These are phyloP conservation scores for Zaprionus vittiger DNA, from an alignment of 1,140 invertebrate species.

Conservation along the genomic window DNA sequence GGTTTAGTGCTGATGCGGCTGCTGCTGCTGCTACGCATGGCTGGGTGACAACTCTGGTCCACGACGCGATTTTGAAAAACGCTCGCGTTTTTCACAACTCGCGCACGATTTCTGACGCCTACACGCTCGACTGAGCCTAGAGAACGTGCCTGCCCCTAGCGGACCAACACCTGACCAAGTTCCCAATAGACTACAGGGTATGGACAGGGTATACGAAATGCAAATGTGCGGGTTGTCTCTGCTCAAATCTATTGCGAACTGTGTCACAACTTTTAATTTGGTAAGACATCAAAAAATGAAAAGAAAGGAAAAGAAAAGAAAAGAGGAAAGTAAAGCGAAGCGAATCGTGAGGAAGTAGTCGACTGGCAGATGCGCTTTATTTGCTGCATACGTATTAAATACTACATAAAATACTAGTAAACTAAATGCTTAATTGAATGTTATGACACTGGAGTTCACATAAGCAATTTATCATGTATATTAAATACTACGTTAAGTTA, in stretches of 20 bases:
- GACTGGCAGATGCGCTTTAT: neutral
- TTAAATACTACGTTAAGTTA: too few relatives aligned
- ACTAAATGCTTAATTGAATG: too few relatives aligned
- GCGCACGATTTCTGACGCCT: slow-evolving; percentile 73
- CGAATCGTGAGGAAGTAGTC: neutral
- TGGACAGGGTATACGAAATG: neutral
- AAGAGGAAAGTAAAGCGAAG: neutral
- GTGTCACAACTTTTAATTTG: slow-evolving; percentile 70
- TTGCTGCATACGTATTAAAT: too few relatives aligned
- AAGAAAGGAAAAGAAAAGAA: neutral
- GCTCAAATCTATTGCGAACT: slow-evolving; percentile 18
- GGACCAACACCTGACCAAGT: slow-evolving; percentile 16
- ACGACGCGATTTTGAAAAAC: slow-evolving; percentile 21
- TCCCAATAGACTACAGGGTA: neutral
- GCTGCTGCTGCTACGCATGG: slow-evolving; percentile 20
- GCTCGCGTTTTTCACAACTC: slow-evolving; percentile 43
- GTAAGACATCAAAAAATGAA: slow-evolving; percentile 26
- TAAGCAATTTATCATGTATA: too few relatives aligned
- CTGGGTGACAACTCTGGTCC: slow-evolving; percentile 17
- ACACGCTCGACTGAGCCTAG: slow-evolving; percentile 53
- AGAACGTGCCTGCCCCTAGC: slow-evolving; percentile 35
- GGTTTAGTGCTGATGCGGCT: slow-evolving; percentile 54
- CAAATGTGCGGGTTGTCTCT: neutral
- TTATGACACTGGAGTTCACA: too few relatives aligned
- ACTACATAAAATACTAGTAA: too few relatives aligned